A percentile compares a stretch with the other conserved stretches of the same genome.
phyloP scores from a whole-genome alignment of 2,888 invertebrate genomes.

The Argynnis bischoffii region DNA sequence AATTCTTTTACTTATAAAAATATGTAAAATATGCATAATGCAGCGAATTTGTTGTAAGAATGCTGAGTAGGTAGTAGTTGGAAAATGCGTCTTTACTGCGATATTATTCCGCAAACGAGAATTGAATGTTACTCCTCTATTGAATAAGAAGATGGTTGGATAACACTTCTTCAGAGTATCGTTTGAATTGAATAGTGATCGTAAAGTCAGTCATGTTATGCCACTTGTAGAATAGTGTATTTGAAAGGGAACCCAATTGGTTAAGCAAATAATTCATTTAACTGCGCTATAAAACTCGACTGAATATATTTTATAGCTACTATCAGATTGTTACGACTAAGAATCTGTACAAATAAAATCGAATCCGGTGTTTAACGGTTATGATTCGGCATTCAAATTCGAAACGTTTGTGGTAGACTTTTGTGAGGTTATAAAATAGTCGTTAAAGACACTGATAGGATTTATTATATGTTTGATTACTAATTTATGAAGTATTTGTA shows the following conservation, averaged over 20 bases:
- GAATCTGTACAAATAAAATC: conserved; percentile 49
- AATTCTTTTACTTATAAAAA: no score
- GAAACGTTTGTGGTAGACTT: conserved; percentile 45
- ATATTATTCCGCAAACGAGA: no score
- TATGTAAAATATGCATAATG: no score
- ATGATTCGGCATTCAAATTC: conserved; percentile 57
- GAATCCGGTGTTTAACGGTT: conserved; percentile 48
- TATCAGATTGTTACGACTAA: conserved; percentile 41
- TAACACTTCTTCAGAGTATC: not conserved
- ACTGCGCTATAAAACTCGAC: conserved; percentile 13
- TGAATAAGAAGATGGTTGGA: no score
- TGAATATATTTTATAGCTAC: conserved; percentile 38
- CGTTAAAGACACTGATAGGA: conserved; percentile 47
- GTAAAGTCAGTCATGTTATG: not conserved
- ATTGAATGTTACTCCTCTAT: no score
- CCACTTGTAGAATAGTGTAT: not conserved
- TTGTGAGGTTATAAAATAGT: conserved; percentile 49
- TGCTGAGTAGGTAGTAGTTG: no score
- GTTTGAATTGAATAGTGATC: not conserved
- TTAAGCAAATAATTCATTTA: conserved; percentile 5
- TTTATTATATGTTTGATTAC: conserved; percentile 20
- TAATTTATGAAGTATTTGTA: conserved; percentile 14
- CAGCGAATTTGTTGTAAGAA: no score
- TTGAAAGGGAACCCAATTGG: conserved; percentile 6
- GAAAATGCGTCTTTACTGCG: no score